These are phyloP conservation scores for Alcis repandata DNA, from an alignment of 2,888 invertebrate species.

Conservation along the genomic window DNA sequence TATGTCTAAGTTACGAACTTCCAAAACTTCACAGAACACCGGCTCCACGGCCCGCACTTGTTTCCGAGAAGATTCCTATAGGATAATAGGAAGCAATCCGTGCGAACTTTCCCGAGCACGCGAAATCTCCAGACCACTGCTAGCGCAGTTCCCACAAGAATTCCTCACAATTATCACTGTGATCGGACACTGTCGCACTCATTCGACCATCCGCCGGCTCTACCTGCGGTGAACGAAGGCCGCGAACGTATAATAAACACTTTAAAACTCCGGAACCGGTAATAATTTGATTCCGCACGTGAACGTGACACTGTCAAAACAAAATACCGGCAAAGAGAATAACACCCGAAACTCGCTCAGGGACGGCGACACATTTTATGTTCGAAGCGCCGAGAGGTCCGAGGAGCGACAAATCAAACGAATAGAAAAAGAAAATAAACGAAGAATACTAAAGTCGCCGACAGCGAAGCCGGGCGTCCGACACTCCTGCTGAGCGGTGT, in stretches of 20 bases:
- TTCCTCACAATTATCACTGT: slow-evolving; percentile 62
- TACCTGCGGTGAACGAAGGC: slow-evolving; percentile 80
- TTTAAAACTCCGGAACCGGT: slow-evolving; percentile 84
- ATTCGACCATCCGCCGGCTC: slow-evolving; percentile 75
- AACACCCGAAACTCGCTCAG: slow-evolving; percentile 71
- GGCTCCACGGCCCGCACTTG: slow-evolving; percentile 66
- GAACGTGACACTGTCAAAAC: slow-evolving; percentile 84
- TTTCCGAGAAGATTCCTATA: slow-evolving; percentile 74
- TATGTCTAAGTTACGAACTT: slow-evolving; percentile 79
- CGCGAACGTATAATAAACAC: slow-evolving; percentile 80
- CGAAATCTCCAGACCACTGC: slow-evolving; percentile 57
- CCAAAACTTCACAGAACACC: slow-evolving; percentile 65
- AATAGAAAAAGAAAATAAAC: slow-evolving; percentile 87
- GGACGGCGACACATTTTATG: slow-evolving; percentile 69
- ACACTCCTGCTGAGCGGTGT: slow-evolving; percentile 86
- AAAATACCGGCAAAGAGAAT: slow-evolving; percentile 68
- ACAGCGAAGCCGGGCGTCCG: slow-evolving; percentile 84
- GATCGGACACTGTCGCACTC: slow-evolving; percentile 70
- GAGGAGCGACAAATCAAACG: slow-evolving; percentile 82
- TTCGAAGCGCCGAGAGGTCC: slow-evolving; percentile 68
- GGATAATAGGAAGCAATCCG: slow-evolving; percentile 68
- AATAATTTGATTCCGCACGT: slow-evolving; percentile 81
- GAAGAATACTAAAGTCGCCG: slow-evolving; percentile 85
- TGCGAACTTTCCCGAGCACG: slow-evolving; percentile 62
- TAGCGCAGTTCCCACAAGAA: slow-evolving; percentile 67